Percentiles rank a stretch among this genome's conserved stretches.
Evolutionary conservation across 2,888 invertebrate genomes (phyloP).

Genomic region (Chrysolina americana): DNA sequence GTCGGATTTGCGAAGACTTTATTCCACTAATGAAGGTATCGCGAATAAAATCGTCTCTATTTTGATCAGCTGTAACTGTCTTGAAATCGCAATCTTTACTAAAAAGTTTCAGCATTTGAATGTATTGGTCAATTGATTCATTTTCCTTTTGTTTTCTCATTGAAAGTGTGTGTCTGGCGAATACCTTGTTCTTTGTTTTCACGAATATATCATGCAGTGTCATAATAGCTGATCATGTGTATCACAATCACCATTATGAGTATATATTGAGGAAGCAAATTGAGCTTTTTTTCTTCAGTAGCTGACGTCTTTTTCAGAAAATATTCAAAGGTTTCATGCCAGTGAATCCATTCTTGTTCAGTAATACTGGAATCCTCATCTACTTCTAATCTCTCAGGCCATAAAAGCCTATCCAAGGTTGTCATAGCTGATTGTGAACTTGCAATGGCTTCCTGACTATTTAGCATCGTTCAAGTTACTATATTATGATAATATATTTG

Average conservation of each 20-base stretch:
- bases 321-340: slow-evolving; percentile 20
- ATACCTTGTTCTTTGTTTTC: too few relatives aligned
- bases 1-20: slow-evolving; percentile 13
- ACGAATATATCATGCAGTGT: too few relatives aligned
- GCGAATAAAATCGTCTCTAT: slow-evolving; percentile 30
- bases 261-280: slow-evolving; percentile 22
- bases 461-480: too few relatives aligned
- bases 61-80: slow-evolving; percentile 22
- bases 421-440: too few relatives aligned
- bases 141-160: too few relatives aligned
- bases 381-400: slow-evolving; percentile 17
- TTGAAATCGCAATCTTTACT: slow-evolving; percentile 25
- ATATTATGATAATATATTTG: too few relatives aligned
- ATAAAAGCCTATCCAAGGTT: neutral
- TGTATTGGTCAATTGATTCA: slow-evolving; percentile 29
- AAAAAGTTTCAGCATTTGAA: slow-evolving; percentile 16
- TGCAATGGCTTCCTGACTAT: too few relatives aligned
- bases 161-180: too few relatives aligned
- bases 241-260: slow-evolving; percentile 1
- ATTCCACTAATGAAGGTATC: slow-evolving; percentile 32
- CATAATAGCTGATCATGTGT: too few relatives aligned
- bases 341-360: slow-evolving; percentile 20
- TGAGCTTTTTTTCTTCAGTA: slow-evolving; percentile 1
- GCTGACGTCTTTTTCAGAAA: neutral
- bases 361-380: neutral